Evolutionary conservation across 2,888 invertebrate species (phyloP).

Genomic region (Lasioglossum leucozonium): DNA sequence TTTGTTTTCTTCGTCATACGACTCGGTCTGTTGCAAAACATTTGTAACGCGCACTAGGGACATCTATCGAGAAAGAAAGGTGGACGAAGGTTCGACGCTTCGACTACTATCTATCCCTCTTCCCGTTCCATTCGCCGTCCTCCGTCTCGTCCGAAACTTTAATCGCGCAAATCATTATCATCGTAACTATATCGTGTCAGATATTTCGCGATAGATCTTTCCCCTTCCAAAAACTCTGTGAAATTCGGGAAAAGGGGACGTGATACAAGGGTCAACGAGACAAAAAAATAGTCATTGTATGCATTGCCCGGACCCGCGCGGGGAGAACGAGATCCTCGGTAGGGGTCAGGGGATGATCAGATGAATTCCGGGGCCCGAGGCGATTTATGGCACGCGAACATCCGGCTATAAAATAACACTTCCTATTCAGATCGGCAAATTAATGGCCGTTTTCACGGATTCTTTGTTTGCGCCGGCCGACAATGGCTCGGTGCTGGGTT

Average conservation of each 20-base stretch:
- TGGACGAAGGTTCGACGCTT: too few relatives aligned
- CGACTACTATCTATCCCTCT: too few relatives aligned
- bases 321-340: conserved; percentile 12
- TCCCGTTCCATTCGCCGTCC: too few relatives aligned
- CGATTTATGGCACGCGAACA: conserved; percentile 79
- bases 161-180: too few relatives aligned
- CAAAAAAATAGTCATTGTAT: conserved; percentile 7
- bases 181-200: too few relatives aligned
- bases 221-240: background rate
- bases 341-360: conserved; percentile 49
- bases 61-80: too few relatives aligned
- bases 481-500: conserved; percentile 77
- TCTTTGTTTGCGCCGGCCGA: conserved; percentile 78
- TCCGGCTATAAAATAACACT: conserved; percentile 82
- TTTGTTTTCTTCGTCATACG: too few relatives aligned
- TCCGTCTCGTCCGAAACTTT: too few relatives aligned
- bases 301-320: background rate
- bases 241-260: background rate
- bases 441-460: conserved; percentile 81
- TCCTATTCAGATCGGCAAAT: conserved; percentile 81
- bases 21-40: too few relatives aligned
- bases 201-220: too few relatives aligned
- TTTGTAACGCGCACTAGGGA: too few relatives aligned
- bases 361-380: conserved; percentile 68
- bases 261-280: background rate